phyloP scores from a whole-genome alignment of 2,113 vertebrate species.

The Heterotis niloticus region DNA sequence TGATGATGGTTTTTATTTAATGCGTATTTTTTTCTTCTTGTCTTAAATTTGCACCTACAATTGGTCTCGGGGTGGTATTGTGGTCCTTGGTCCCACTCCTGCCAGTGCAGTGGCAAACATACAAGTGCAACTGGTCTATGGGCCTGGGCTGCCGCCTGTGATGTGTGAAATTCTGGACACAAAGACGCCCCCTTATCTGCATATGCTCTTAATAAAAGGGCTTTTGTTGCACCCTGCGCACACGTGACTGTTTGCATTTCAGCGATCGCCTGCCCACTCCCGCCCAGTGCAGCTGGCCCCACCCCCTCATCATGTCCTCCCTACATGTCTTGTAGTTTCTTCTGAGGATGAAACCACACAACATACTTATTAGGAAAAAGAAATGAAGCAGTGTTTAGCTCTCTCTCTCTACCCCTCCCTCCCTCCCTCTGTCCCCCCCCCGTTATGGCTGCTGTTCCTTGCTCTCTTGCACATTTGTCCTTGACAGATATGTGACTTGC shows the following conservation, averaged over 20 bases:
- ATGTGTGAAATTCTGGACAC: slow-evolving; percentile 68
- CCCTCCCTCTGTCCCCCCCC: slow-evolving; percentile 32
- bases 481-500: slow-evolving; percentile 21
- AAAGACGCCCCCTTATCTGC: slow-evolving; percentile 69
- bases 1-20: no score
- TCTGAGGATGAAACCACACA: not conserved
- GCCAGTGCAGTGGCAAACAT: not conserved
- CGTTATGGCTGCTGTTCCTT: not conserved
- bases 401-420: slow-evolving; percentile 51
- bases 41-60: not conserved
- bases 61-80: not conserved
- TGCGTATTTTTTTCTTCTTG: not conserved
- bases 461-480: not conserved
- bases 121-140: not conserved
- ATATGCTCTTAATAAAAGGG: slow-evolving; percentile 67
- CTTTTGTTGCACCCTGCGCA: slow-evolving; percentile 65
- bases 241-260: slow-evolving; percentile 71
- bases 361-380: slow-evolving; percentile 1
- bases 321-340: not conserved
- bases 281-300: slow-evolving; percentile 18
- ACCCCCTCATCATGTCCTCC: slow-evolving; percentile 28
- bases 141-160: slow-evolving; percentile 49
- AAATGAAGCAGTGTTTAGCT: slow-evolving; percentile 33
- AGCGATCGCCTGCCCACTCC: slow-evolving; percentile 33
- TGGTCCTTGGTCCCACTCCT: not conserved